These are phyloP conservation scores for Poeciliopsis infans DNA, from an alignment of 2,797 vertebrate genomes.

Conservation along the genomic window DNA sequence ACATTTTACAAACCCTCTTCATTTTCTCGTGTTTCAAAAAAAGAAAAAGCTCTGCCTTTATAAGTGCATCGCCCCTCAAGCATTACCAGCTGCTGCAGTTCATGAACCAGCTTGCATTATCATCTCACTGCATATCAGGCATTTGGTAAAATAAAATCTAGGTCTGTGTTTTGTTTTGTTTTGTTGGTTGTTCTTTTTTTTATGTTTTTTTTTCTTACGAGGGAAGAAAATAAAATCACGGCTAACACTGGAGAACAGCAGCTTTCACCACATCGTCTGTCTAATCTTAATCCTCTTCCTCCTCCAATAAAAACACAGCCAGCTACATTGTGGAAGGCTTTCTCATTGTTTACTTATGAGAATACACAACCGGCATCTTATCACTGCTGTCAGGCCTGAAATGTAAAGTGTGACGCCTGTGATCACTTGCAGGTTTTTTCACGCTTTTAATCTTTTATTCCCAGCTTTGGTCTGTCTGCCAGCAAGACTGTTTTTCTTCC, in stretches of 20 bases:
- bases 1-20: background rate
- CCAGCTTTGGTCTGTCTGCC: constrained; percentile 62
- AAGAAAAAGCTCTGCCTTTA: constrained; percentile 4
- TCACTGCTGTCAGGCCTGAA: constrained; percentile 74
- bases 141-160: constrained; percentile 28
- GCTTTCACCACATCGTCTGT: constrained; percentile 68
- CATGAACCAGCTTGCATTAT: constrained; percentile 36
- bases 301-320: constrained; percentile 51
- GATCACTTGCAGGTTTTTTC: constrained; percentile 70
- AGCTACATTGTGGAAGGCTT: constrained; percentile 62
- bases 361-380: constrained; percentile 73
- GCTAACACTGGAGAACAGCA: constrained; percentile 57
- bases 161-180: constrained; percentile 6
- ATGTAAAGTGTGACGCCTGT: constrained; percentile 69
- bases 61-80: constrained; percentile 12
- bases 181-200: background rate
- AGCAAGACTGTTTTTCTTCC: constrained; percentile 32
- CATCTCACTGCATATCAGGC: constrained; percentile 15
- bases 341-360: constrained; percentile 74
- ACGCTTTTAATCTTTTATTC: constrained; percentile 74
- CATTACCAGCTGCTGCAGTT: constrained; percentile 43
- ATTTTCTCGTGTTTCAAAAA: background rate
- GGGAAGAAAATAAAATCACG: constrained; percentile 45
- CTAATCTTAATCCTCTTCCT: constrained; percentile 73
- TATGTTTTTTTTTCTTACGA: background rate